Conservation (phyloP, 2,113 vertebrate species). For the Vombatus ursinus region DNA sequence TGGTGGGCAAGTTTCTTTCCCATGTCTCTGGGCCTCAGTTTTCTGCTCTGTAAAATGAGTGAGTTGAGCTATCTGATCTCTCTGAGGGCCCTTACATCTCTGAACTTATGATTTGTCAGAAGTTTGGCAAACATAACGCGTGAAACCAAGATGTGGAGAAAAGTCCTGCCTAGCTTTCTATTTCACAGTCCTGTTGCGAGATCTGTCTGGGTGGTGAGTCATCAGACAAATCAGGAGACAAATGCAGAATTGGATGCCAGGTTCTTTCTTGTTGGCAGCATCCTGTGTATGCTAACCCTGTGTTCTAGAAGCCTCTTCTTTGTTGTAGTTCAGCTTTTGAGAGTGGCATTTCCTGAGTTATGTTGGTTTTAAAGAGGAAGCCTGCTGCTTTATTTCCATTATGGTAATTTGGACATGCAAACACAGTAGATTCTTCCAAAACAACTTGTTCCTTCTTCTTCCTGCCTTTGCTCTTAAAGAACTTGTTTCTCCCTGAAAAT, state of each 20-base stretch:
- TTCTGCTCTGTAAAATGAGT: slow-evolving; percentile 30
- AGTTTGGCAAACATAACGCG: not conserved
- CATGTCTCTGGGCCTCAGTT: not conserved
- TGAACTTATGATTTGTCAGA: not conserved
- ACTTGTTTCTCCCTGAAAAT: slow-evolving; percentile 4
- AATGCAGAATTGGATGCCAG: not conserved
- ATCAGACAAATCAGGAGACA: slow-evolving; percentile 28
- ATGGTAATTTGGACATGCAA: slow-evolving; percentile 35
- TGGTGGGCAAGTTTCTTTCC: not conserved
- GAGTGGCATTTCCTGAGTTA: slow-evolving; percentile 44
- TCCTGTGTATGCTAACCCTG: not conserved
- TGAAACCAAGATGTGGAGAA: not conserved
- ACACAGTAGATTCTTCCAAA: slow-evolving; percentile 38
- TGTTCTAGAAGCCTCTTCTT: not conserved
- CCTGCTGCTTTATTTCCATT: slow-evolving; percentile 42
- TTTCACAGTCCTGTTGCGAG: slow-evolving; percentile 11
- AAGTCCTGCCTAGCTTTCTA: not conserved
- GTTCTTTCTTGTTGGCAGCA: not conserved
- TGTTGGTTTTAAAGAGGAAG: not conserved
- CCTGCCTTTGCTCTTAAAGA: slow-evolving; percentile 39
- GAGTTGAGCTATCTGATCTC: not conserved
- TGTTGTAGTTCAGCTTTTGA: not conserved
- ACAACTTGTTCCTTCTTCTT: slow-evolving; percentile 32
- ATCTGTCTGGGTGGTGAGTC: not conserved
- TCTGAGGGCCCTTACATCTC: not conserved